Evolutionary conservation across 2,888 invertebrate species (phyloP), one percentile per base, ranked within the genome.

Genomic region (Trachelus troglodyta): DNA sequence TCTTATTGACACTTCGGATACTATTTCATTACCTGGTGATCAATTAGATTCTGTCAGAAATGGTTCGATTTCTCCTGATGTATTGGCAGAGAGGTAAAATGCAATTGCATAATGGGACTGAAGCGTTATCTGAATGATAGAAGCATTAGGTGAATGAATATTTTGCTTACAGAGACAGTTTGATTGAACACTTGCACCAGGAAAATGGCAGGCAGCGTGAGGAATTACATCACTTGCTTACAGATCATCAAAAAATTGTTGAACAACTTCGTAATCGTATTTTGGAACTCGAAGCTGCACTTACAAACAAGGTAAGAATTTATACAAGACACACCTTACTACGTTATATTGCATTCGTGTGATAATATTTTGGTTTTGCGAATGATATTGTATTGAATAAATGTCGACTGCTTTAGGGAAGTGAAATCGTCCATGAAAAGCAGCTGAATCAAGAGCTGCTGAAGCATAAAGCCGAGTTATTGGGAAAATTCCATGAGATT

Each of bases 161-260:
- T 23, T 56, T 56, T 56, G 23, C 56, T 56, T 88, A 3, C 85
- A 94, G 96, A 78, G 97, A 97, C 90, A 93, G 94, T 80, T 92
- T 97, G 73, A 97, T 97, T 83, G 95, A 96, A 81, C 96, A 97
- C 87, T 93, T 98, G 83, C 95, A 96, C 90, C 94, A 94, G 82
- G 97, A 97, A 90, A 93, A 96, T 79, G 94, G 94, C 80, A 93
- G 95, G 82, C 94, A 96, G 89, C 93, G 95, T 93, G 94, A 87
- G 83, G 89, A 91, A 83, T 79, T 91, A 74, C 88, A 90, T 83
- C 87, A 87, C 73, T 83, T 91, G 75, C 77, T 88, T 23, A 86
- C 85, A 4, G 90, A 91, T 76, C 89, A 90, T 83, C 89, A 91
- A 73, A 85, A 85, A 78, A 87, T 90, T 73, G 88, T 90, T 6